Base-by-base conservation (phyloP, 2,797 vertebrate genomes). In the Cyclura pinguis region DNA sequence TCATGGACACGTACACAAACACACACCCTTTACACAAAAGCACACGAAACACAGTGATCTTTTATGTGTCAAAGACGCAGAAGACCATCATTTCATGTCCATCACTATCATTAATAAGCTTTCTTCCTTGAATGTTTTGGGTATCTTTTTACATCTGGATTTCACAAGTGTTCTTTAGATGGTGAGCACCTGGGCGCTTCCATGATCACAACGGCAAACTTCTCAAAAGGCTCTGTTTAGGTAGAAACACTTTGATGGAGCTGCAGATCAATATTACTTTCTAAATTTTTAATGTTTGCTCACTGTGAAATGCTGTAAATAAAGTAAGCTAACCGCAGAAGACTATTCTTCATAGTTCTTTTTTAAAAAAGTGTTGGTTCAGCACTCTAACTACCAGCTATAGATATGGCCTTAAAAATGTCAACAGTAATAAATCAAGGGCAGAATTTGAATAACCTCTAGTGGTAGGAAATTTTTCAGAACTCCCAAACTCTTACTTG, bases 381-480 rank as follows among this genome's bases (percentile, higher is more conserved):
- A 98, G 97, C 97, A 97, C 91, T 97, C 96, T 96, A 96, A 97
- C 97, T 96, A 96, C 96, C 95, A 27, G 93, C 97, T 96, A 95
- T 96, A 94, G 95, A 95, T 81, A 96, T 86, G 96, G 97, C 97
- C 97, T 97, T 98, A 97, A 97, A 97, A 93, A 97, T 96, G 97
- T 97, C 97, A 96, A 86, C 94, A 88, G 96, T 97, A 97, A 97
- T 98, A 97, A 96, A 97, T 98, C 97, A 97, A 96, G 92, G 87
- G 67, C 55, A 84, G 94, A 96, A 97, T 97, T 97, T 97, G 96
- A 97, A 97, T 97, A 97, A 97, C 97, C 96, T 92, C 95, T 88
- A 47, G 94, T 97, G 97, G 97, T 97, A 97, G 97, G 97, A 93
- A 93, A 97, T 97, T 97, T 96, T 97, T 97, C 97, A 97, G 96